Percentiles rank a stretch among this genome's conserved stretches.
Evolutionary conservation across 2,888 invertebrate species (phyloP).

Genomic region (Myopa tessellatipennis): DNA sequence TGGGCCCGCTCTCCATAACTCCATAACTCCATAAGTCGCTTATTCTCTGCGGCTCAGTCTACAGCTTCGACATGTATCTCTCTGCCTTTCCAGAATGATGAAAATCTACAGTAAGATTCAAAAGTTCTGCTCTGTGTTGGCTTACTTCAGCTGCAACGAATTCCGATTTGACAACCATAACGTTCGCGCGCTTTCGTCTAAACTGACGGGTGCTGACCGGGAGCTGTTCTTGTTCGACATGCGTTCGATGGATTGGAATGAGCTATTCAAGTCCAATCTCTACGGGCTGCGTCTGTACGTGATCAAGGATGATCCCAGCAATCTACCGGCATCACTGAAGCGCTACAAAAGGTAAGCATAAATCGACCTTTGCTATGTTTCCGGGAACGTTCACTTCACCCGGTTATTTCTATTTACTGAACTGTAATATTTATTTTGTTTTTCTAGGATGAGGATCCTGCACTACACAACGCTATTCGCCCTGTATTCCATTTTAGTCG

Average conservation of each 20-base stretch:
- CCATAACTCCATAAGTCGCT: background rate
- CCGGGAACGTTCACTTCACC: background rate
- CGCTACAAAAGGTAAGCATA: conserved; percentile 73
- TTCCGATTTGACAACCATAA: conserved; percentile 80
- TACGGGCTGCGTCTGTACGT: conserved; percentile 81
- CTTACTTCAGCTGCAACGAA: conserved; percentile 81
- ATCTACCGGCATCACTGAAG: conserved; percentile 75
- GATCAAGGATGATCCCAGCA: conserved; percentile 82
- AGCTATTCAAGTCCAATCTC: conserved; percentile 71
- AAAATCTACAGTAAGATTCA: conserved; percentile 85
- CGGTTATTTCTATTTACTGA: background rate
- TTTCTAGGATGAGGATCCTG: conserved; percentile 58
- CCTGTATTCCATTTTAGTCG: conserved; percentile 56
- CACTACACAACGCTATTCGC: conserved; percentile 57
- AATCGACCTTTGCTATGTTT: too few relatives aligned
- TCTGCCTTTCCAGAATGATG: conserved; percentile 73
- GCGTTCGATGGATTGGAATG: conserved; percentile 77
- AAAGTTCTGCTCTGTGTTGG: conserved; percentile 81
- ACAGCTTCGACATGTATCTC: background rate
- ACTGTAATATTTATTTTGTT: background rate
- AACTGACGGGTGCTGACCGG: conserved; percentile 67
- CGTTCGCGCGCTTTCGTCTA: conserved; percentile 68
- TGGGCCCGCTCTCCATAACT: conserved; percentile 46
- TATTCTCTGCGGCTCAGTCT: background rate
- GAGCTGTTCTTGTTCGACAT: conserved; percentile 82